These are phyloP conservation scores for Pterocles orientalis DNA, from an alignment of 2,113 vertebrate genomes.

Conservation along the genomic window DNA sequence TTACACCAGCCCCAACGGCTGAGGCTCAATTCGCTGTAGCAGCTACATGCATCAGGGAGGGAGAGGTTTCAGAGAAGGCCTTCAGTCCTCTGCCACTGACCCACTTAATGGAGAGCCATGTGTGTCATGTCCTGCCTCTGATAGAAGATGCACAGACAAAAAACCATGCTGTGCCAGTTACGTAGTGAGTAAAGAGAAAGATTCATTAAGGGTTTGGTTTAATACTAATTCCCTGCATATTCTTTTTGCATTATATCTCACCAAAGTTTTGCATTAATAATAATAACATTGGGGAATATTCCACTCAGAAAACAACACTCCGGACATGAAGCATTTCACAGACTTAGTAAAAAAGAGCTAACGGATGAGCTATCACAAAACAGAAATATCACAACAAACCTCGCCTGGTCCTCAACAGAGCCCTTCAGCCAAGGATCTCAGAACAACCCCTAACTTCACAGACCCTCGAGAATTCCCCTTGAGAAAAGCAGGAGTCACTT, in stretches of 20 bases:
- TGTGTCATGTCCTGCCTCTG: neutral
- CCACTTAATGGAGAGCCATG: neutral
- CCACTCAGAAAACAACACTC: neutral
- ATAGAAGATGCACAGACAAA: neutral
- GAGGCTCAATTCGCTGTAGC: neutral
- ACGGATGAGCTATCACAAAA: neutral
- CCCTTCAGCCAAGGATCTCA: neutral
- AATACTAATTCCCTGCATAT: neutral
- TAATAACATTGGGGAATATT: neutral
- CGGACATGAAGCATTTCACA: neutral
- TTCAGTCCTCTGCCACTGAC: neutral
- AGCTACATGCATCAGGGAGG: neutral
- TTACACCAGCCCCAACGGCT: neutral
- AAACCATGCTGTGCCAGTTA: neutral
- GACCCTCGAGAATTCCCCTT: neutral
- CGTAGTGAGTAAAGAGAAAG: accelerated
- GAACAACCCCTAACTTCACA: neutral
- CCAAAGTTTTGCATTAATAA: neutral
- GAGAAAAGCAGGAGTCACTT: neutral
- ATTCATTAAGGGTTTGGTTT: neutral
- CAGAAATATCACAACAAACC: neutral
- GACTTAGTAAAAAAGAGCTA: neutral
- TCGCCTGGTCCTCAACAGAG: accelerated
- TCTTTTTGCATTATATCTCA: neutral
- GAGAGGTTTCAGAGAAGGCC: neutral